These are phyloP conservation scores for Medauroidea extradentata DNA, from an alignment of 1,140 invertebrate genomes.

Conservation along the genomic window DNA sequence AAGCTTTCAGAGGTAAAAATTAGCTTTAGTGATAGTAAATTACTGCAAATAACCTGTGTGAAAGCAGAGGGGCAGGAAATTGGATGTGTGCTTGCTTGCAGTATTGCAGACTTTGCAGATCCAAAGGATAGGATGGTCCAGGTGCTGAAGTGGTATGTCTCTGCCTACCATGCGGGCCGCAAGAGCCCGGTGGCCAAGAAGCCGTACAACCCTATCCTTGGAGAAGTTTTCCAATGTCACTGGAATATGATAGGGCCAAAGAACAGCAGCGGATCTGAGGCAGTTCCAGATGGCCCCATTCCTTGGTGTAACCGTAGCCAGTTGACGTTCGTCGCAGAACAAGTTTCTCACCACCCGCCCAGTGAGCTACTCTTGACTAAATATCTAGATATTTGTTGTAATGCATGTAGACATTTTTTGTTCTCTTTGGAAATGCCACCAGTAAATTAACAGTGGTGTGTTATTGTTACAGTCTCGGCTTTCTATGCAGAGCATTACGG, in stretches of 20 bases:
- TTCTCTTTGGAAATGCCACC: no score
- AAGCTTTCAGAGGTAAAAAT: no score
- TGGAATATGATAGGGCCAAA: constrained; percentile 61
- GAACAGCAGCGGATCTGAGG: constrained; percentile 9
- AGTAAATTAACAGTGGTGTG: constrained; percentile 13
- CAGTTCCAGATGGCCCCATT: constrained; percentile 69
- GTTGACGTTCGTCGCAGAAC: constrained; percentile 91
- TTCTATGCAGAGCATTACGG: constrained; percentile 94
- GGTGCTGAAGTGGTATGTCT: constrained; percentile 91
- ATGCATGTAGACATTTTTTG: no score
- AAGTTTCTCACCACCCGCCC: constrained; percentile 99
- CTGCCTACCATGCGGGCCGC: constrained; percentile 94
- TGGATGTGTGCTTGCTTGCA: constrained; percentile 47
- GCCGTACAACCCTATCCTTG: constrained; percentile 95
- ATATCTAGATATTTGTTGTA: no score
- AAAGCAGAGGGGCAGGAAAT: no score
- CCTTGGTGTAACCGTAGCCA: constrained; percentile 77
- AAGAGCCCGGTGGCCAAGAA: constrained; percentile 94
- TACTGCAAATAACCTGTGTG: no score
- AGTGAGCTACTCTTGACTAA: constrained; percentile 50
- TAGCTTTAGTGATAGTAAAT: no score
- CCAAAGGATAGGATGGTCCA: constrained; percentile 90
- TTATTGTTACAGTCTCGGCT: constrained; percentile 71
- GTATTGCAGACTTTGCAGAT: constrained; percentile 75
- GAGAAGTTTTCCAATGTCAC: constrained; percentile 89